Evolutionary conservation across 2,797 vertebrate genomes (phyloP).

Genomic region (Gymnothorax javanicus): DNA sequence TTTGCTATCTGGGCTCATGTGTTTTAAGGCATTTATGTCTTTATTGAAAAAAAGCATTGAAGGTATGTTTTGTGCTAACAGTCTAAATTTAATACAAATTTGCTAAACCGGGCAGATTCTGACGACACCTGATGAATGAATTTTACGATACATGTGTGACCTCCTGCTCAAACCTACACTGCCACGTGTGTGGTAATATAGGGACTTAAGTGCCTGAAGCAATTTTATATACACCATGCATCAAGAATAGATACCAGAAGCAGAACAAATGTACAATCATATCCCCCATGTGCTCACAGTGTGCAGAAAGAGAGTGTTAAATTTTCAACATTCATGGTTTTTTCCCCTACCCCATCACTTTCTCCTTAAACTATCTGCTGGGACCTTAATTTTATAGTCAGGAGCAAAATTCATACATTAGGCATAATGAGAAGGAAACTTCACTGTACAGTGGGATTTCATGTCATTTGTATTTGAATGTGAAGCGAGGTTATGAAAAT

Average conservation of each 20-base stretch:
- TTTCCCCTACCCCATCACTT: constrained; percentile 49
- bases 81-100: not conserved
- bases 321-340: not conserved
- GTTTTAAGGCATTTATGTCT: not conserved
- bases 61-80: not conserved
- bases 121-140: not conserved
- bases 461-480: not conserved
- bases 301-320: not conserved
- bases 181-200: not conserved
- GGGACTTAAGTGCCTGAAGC: not conserved
- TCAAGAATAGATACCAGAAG: not conserved
- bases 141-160: constrained; percentile 26
- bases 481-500: not conserved
- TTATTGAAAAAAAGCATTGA: not conserved
- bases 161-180: not conserved
- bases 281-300: not conserved
- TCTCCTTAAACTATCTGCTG: constrained; percentile 2
- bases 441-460: not conserved
- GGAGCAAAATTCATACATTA: not conserved
- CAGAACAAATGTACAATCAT: not conserved
- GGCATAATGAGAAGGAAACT: not conserved
- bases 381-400: not conserved
- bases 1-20: not conserved
- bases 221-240: not conserved
- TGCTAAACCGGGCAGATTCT: not conserved